phyloP scores from a whole-genome alignment of 1,140 invertebrate genomes.

The Drosophila pectinifera region DNA sequence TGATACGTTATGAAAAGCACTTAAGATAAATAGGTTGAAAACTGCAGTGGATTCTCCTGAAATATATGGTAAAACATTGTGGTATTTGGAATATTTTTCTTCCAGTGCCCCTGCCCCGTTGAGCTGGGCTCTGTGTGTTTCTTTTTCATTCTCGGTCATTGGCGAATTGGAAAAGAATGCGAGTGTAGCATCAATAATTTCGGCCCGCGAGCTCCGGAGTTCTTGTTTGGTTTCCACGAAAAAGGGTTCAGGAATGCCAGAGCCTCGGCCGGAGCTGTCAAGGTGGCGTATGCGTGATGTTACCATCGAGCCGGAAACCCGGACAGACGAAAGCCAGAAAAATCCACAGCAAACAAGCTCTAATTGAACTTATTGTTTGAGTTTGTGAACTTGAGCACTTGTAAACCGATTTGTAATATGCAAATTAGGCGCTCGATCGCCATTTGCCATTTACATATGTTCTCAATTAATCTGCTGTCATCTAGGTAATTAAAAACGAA shows the following conservation, averaged over 20 bases:
- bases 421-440: slow-evolving; percentile 23
- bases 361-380: slow-evolving; percentile 48
- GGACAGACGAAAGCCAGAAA: slow-evolving; percentile 15
- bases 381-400: slow-evolving; percentile 23
- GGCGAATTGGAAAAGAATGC: slow-evolving; percentile 40
- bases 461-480: slow-evolving; percentile 51
- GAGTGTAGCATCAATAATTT: slow-evolving; percentile 48
- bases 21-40: background rate
- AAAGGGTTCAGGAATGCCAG: slow-evolving; percentile 45
- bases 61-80: no score
- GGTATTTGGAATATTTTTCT: background rate
- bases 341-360: slow-evolving; percentile 4
- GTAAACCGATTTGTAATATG: slow-evolving; percentile 25
- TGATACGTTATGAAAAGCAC: background rate
- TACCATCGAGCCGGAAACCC: slow-evolving; percentile 22
- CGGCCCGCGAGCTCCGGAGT: slow-evolving; percentile 34
- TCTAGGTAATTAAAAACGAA: slow-evolving; percentile 30
- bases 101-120: slow-evolving; percentile 6
- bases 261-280: slow-evolving; percentile 13
- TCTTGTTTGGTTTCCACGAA: slow-evolving; percentile 49
- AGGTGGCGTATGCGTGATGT: slow-evolving; percentile 62
- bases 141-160: slow-evolving; percentile 35
- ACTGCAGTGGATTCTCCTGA: background rate
- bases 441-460: slow-evolving; percentile 34
- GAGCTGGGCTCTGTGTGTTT: slow-evolving; percentile 9